Evolutionary conservation across 2,797 vertebrate species (phyloP).

Genomic region (Falco columbarius): DNA sequence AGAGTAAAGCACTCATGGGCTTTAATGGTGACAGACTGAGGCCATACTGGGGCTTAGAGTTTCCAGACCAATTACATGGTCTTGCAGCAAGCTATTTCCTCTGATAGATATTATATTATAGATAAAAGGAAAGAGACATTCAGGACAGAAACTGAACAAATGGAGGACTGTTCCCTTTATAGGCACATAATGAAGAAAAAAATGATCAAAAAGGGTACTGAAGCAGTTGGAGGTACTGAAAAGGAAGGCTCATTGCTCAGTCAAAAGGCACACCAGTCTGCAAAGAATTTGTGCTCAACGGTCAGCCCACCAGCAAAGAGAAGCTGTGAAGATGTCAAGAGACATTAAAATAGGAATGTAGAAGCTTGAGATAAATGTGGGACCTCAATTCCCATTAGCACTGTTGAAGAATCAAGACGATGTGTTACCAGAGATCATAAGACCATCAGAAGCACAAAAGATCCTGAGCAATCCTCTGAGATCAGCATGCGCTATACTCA

Average conservation of each 20-base stretch:
- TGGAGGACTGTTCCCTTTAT: background rate
- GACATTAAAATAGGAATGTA: background rate
- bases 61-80: background rate
- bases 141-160: background rate
- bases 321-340: background rate
- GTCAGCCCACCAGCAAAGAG: background rate
- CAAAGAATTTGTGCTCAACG: background rate
- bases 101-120: background rate
- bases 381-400: background rate
- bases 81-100: background rate
- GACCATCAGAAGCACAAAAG: background rate
- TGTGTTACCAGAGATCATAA: background rate
- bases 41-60: background rate
- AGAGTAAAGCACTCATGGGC: background rate
- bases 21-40: background rate
- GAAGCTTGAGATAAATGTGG: background rate
- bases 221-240: background rate
- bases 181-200: slow-evolving; percentile 19
- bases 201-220: background rate
- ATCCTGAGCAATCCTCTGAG: background rate
- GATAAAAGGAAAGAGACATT: slow-evolving; percentile 4
- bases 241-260: background rate
- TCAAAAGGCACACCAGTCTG: background rate
- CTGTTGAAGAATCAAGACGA: background rate
- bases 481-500: background rate